Percentiles rank a stretch among this genome's conserved stretches.
phyloP scores from a whole-genome alignment of 2,888 invertebrate species.

The Drosophila formosana region DNA sequence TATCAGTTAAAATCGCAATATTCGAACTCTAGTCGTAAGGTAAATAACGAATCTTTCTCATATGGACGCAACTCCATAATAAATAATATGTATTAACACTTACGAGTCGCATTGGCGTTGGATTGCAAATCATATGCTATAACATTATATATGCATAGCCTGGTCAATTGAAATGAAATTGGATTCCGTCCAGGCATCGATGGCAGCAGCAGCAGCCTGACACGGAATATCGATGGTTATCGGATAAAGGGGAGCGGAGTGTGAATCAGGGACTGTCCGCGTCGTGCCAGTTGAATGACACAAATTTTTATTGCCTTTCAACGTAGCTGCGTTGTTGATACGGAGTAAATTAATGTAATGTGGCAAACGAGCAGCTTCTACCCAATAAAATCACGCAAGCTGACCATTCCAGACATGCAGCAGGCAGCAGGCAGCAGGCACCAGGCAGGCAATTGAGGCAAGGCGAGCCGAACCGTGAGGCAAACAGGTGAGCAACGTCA shows the following conservation, averaged over 20 bases:
- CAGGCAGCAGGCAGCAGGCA: not conserved
- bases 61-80: slow-evolving; percentile 61
- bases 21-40: not conserved
- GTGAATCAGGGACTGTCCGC: not conserved
- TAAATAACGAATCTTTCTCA: slow-evolving; percentile 26
- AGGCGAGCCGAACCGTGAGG: not conserved
- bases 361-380: slow-evolving; percentile 51
- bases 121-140: slow-evolving; percentile 72
- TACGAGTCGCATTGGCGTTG: slow-evolving; percentile 43
- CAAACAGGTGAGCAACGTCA: slow-evolving; percentile 4
- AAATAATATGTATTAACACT: slow-evolving; percentile 78
- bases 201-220: slow-evolving; percentile 24
- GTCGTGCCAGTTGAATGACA: slow-evolving; percentile 73
- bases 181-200: slow-evolving; percentile 70
- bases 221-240: slow-evolving; percentile 36
- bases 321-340: slow-evolving; percentile 50
- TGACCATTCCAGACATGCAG: slow-evolving; percentile 35
- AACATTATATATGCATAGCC: slow-evolving; percentile 78
- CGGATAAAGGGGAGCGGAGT: slow-evolving; percentile 3
- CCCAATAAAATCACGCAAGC: slow-evolving; percentile 48
- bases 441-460: not conserved
- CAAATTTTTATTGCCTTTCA: slow-evolving; percentile 78
- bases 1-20: not conserved
- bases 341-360: slow-evolving; percentile 59
- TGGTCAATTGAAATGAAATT: slow-evolving; percentile 81